Base-by-base conservation (phyloP, 2,113 vertebrate genomes). In the Oophaga pumilio region DNA sequence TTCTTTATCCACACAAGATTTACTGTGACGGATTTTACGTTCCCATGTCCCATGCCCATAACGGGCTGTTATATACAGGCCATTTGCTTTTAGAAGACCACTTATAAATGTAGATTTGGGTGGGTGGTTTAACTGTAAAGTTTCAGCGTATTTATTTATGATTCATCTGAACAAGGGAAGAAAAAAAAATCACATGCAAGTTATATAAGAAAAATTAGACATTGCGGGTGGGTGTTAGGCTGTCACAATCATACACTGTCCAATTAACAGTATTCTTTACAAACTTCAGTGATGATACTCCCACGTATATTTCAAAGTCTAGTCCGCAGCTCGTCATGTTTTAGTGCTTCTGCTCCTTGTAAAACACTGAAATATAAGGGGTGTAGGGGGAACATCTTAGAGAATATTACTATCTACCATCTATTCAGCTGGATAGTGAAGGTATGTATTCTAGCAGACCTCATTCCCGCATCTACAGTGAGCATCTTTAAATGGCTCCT, bases 181-280 rank as follows among this genome's bases (percentile, higher is more conserved):
- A 7, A 69, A 33, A 69, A 33, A 20, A 71, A 33, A 33, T 71
- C 68, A 1, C 11, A 1, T 10, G 17, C 4, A 9, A 20, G 33
- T 76, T 76, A 76, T 26, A 50, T 76, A 76, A 76, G 49, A 71
- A 66, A n/a, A 69, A 26, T 12, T n/a, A 76, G 73, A 50, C 11
- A 53, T 53, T 11, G 76, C 56, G 76, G 22, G 73, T 50, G 33
- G 20, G 64, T 83, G 43, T 15, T 71, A 22, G 50, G 33, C 59
- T 49, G 33, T 86, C 50, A 13, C 59, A 77, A 20, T 26, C 12
- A 49, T 85, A 71, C n/a, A 74, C 22, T 74, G 68, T 52, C 73
- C 60, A 66, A 28, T 66, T 86, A 76, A 24, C 28, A 74, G 69
- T 49, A 66, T 66, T 66, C 53, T 76, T 62, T 85, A 76, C 71